phyloP scores from a whole-genome alignment of 2,113 vertebrate species.

The Sebastes fasciatus region DNA sequence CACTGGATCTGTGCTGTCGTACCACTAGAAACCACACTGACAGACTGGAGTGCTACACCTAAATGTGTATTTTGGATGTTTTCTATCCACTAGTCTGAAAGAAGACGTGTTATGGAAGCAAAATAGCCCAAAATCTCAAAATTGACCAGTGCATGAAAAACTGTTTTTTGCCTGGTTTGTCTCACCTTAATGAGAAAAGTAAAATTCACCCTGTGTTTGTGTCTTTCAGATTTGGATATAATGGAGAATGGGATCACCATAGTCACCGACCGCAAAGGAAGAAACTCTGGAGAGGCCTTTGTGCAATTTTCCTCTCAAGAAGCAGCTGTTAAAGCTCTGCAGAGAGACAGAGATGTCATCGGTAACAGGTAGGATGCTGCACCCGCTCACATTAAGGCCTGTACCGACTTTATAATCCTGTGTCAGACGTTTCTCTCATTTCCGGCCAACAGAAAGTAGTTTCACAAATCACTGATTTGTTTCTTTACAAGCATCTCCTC shows the following conservation, averaged over 20 bases:
- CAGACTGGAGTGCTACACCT: too few relatives aligned
- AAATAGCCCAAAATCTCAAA: too few relatives aligned
- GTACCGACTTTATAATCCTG: background rate
- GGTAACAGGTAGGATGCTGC: conserved; percentile 85
- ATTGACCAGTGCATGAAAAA: too few relatives aligned
- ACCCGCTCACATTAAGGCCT: too few relatives aligned
- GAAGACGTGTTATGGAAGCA: too few relatives aligned
- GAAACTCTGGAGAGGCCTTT: conserved; percentile 88
- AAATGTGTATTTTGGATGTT: too few relatives aligned
- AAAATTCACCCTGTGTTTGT: background rate
- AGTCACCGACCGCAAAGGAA: conserved; percentile 84
- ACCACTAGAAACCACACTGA: too few relatives aligned
- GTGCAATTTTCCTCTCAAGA: conserved; percentile 90
- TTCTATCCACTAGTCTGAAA: too few relatives aligned
- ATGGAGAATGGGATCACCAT: conserved; percentile 72
- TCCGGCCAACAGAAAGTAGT: background rate
- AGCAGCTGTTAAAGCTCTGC: conserved; percentile 87
- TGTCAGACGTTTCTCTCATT: background rate
- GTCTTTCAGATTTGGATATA: conserved; percentile 72
- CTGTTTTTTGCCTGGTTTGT: too few relatives aligned
- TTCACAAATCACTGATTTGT: background rate
- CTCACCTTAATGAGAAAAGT: too few relatives aligned
- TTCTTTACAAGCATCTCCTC: background rate
- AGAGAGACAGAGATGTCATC: conserved; percentile 88
- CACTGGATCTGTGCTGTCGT: background rate